These are phyloP conservation scores for Marisa cornuarietis DNA, from an alignment of 1,140 invertebrate genomes.

Conservation along the genomic window DNA sequence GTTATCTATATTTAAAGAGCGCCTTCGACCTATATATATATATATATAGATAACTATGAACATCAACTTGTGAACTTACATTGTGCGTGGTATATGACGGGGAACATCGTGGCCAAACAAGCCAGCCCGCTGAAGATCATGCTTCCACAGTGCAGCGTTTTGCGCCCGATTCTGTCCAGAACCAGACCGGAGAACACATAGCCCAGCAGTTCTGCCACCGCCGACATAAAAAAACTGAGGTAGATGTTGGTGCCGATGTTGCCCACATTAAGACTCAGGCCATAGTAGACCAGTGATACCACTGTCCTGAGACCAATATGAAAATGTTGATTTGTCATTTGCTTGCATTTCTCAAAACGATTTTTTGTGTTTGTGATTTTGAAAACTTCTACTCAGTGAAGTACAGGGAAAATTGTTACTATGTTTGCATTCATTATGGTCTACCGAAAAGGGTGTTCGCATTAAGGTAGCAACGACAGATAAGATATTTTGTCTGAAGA, in stretches of 20 bases:
- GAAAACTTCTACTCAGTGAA: neutral
- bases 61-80: slow-evolving; percentile 4
- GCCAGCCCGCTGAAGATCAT: slow-evolving; percentile 48
- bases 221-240: slow-evolving; percentile 61
- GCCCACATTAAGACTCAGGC: slow-evolving; percentile 70
- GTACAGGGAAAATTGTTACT: neutral
- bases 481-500: neutral
- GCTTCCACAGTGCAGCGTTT: slow-evolving; percentile 31
- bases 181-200: slow-evolving; percentile 72
- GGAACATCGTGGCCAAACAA: slow-evolving; percentile 42
- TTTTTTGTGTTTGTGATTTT: too few species aligned
- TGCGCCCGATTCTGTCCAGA: slow-evolving; percentile 43
- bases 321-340: too few species aligned
- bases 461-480: neutral
- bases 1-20: too few species aligned
- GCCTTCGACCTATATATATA: too few species aligned
- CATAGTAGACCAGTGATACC: slow-evolving; percentile 70
- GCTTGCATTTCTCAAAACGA: neutral
- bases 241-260: slow-evolving; percentile 52
- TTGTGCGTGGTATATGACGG: slow-evolving; percentile 12
- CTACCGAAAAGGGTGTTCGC: too few species aligned
- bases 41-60: too few species aligned
- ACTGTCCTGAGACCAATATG: slow-evolving; percentile 70
- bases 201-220: slow-evolving; percentile 79
- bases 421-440: too few species aligned